Evolutionary conservation across 2,797 vertebrate genomes (phyloP), one percentile per base, ranked within the genome.

Genomic region (Ataeniobius toweri): DNA sequence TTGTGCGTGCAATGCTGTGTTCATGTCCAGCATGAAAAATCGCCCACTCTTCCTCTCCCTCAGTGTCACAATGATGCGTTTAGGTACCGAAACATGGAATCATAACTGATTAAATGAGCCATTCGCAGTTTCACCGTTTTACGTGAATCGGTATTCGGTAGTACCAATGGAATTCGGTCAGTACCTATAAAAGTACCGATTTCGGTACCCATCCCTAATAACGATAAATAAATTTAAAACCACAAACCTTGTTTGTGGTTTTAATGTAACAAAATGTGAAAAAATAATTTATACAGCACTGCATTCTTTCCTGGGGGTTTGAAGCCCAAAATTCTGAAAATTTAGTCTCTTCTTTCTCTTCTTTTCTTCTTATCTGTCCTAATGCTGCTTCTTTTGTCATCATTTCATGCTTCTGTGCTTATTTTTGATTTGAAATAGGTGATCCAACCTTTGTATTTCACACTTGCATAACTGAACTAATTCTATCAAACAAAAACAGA

Each of bases 311-410:
- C 55, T n/a, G 55, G 22, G 24, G 55, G 58, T 61, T 61, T 61
- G 14, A 68, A 73, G 61, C 39, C 50, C 44, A 73, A 56, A 75
- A 77, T 70, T 73, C 55, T 24, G 1, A 70, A 22, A 39, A 51
- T 6, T 7, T 13, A 44, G 36, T 16, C 12, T 78, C 67, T 74
- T 55, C 28, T 58, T 59, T 58, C 55, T 51, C 69, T 76, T 74
- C 63, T 44, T 63, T 36, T 36, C 58, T 22, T 78, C 4, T 41
- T n/a, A 56, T 61, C 79, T 48, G 56, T 46, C 31, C 50, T 72
- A 36, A 51, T 46, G 51, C 41, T n/a, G 41, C n/a, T 53, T 36
- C n/a, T 44, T 2, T 9, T 56, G 41, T 72, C 76, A 70, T 46
- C 8, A 55, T 8, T 53, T 13, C 6, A 8, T 7, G 63, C 36